These are phyloP conservation scores for Chironomus striatipennis DNA, from an alignment of 1,140 invertebrate species.

Conservation along the genomic window DNA sequence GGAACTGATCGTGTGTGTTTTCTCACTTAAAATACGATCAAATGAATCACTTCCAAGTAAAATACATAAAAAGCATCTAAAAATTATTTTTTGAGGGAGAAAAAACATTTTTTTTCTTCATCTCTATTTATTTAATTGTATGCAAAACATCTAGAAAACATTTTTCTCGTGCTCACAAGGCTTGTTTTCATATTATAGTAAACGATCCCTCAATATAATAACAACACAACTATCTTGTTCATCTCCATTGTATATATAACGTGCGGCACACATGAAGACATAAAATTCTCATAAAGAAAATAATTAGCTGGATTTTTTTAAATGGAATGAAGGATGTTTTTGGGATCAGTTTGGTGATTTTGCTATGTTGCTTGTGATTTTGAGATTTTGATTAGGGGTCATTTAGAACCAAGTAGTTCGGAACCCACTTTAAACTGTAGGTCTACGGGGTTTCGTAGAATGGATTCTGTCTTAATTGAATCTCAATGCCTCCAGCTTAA, in stretches of 20 bases:
- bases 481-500: too few relatives aligned
- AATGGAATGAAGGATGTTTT: too few relatives aligned
- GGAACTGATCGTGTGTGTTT: constrained; percentile 2
- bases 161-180: background rate
- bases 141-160: constrained; percentile 11
- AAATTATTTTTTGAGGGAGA: background rate
- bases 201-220: background rate
- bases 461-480: too few relatives aligned
- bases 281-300: too few relatives aligned
- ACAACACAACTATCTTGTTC: background rate
- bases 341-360: too few relatives aligned
- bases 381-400: too few relatives aligned
- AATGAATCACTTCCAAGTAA: constrained; percentile 1
- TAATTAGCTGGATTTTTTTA: too few relatives aligned
- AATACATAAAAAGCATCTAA: background rate
- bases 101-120: constrained; percentile 8
- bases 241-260: background rate
- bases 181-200: background rate
- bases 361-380: too few relatives aligned
- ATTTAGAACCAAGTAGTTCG: too few relatives aligned
- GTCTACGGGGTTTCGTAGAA: too few relatives aligned
- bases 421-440: too few relatives aligned
- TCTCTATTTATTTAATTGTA: constrained; percentile 22
- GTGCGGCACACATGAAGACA: background rate
- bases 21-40: background rate